Base-by-base conservation (phyloP, 2,113 vertebrate species). In the Etheostoma spectabile region DNA sequence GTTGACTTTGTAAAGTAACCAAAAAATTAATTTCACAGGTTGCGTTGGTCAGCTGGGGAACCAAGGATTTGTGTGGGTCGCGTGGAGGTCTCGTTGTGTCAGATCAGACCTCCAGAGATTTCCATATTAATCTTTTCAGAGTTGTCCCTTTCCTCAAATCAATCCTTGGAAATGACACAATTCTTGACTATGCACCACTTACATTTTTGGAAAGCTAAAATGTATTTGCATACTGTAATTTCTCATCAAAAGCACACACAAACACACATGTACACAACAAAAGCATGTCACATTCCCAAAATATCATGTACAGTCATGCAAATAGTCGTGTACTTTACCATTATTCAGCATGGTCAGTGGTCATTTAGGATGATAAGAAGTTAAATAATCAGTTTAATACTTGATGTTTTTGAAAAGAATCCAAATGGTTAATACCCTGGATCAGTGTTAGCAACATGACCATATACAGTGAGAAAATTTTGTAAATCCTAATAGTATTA, bases 11-110 rank as follows among this genome's bases (percentile, higher is more conserved):
- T 74, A 14, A 22, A 69, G 42, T 46, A 24, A 69, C 24, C 8
- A 12, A 2, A 0, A n/a, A 0, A 1, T 81, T 49, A 57, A 5
- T 59, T 53, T 57, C 8, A 24, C 83, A 95, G 94, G 27, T 94
- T 42, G 94, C 53, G 4, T 0, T 93, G 77, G 92, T 94, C 67
- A 95, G 94, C 81, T 95, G 93, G 93, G 94, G 94, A 70, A 87
- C 51, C 16, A 5, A 64, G 30, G 0, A 56, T 1, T 0, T 88
- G 49, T 95, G 94, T 70, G 0, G 0, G 0, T 0, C 0, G 0
- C 13, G 56, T 2, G 27, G 45, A 4, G 0, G 4, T 22, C 0
- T 49, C 0, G 0, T 0, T 0, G 60, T 81, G 0, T 93, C 94
- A 15, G 15, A 6, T 1, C 8, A 3, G 0, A 1, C 6, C 1